phyloP scores from a whole-genome alignment of 2,888 invertebrate genomes.

The Tiliacea aurago region DNA sequence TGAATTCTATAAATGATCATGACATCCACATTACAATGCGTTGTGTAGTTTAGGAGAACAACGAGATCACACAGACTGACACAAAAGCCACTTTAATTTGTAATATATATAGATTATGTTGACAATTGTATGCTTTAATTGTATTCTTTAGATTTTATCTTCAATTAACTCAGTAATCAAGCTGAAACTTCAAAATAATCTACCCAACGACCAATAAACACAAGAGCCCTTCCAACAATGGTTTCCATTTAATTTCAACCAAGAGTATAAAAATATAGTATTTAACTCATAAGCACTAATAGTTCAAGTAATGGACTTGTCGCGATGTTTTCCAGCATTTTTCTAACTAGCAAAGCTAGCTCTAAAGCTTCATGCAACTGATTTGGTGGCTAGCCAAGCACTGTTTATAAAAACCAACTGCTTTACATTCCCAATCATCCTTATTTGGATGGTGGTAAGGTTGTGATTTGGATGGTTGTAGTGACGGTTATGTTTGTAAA shows the following conservation, averaged over 20 bases:
- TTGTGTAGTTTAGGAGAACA: too few species aligned
- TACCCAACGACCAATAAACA: constrained; percentile 14
- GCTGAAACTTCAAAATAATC: not conserved
- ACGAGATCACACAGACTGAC: too few species aligned
- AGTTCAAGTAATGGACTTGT: constrained; percentile 32
- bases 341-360: constrained; percentile 26
- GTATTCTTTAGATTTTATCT: not conserved
- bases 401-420: constrained; percentile 31
- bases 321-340: constrained; percentile 34
- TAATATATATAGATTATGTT: too few species aligned
- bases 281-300: constrained; percentile 35
- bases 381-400: constrained; percentile 56
- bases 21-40: too few species aligned
- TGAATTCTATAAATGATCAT: too few species aligned
- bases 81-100: too few species aligned
- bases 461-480: constrained; percentile 5
- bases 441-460: not conserved
- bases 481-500: constrained; percentile 33
- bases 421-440: not conserved
- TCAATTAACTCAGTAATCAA: not conserved
- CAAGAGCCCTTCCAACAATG: constrained; percentile 12
- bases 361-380: constrained; percentile 47
- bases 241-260: constrained; percentile 24
- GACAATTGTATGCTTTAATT: too few species aligned
- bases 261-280: constrained; percentile 15